Conservation (phyloP, 2,888 invertebrate genomes). For the Helleia helle region DNA sequence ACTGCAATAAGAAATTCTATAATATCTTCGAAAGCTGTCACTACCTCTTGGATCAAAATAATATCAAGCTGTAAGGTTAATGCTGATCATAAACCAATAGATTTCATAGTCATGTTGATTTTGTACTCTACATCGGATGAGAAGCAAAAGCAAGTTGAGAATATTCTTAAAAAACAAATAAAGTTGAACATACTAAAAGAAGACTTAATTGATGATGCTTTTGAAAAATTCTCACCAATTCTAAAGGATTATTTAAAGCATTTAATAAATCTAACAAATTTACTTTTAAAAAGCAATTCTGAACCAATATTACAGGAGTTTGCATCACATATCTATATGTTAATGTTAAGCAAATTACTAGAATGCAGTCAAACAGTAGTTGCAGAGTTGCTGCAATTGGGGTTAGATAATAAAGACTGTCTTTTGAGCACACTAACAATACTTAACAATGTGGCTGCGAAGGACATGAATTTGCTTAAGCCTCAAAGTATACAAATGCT, state of each 20-base stretch:
- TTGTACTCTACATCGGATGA: conserved; percentile 75
- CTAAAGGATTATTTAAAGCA: conserved; percentile 70
- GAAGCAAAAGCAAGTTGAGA: conserved; percentile 76
- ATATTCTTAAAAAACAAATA: conserved; percentile 76
- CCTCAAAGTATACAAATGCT: conserved; percentile 76
- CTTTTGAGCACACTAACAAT: conserved; percentile 45
- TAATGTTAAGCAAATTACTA: conserved; percentile 56
- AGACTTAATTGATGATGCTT: conserved; percentile 69
- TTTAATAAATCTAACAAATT: conserved; percentile 72
- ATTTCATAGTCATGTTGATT: conserved; percentile 78
- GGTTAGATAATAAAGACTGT: conserved; percentile 50
- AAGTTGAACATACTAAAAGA: conserved; percentile 74
- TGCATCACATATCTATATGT: conserved; percentile 72
- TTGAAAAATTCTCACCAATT: conserved; percentile 69
- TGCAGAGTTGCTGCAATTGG: conserved; percentile 52
- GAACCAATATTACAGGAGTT: conserved; percentile 73
- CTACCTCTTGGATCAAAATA: conserved; percentile 74
- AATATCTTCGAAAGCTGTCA: conserved; percentile 67
- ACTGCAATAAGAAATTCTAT: conserved; percentile 72
- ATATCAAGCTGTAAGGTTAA: conserved; percentile 60
- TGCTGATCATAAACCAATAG: conserved; percentile 77
- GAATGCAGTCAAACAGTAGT: conserved; percentile 52
- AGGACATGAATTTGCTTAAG: conserved; percentile 61
- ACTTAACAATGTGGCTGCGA: conserved; percentile 50
- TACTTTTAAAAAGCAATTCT: conserved; percentile 61